Percentiles rank a stretch among this genome's conserved stretches.
phyloP scores from a whole-genome alignment of 1,140 invertebrate species.

The Tribolium madens region DNA sequence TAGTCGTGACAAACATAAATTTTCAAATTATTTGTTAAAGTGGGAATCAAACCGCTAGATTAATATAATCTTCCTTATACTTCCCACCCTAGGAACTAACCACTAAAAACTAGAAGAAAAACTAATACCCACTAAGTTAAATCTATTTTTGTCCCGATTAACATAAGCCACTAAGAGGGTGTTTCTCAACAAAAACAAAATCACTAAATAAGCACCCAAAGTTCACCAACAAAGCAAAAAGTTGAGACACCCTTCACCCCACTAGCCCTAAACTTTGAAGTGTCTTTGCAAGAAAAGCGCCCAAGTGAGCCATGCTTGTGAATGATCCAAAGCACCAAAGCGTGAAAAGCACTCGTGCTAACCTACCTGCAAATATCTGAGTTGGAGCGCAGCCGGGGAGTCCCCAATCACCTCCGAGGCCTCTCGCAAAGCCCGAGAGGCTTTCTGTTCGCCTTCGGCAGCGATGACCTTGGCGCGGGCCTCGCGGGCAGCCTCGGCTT shows the following conservation, averaged over 20 bases:
- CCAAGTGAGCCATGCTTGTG: constrained; percentile 1
- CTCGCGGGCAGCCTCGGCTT: constrained; percentile 87
- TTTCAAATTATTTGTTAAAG: background rate
- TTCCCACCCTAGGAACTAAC: constrained; percentile 16
- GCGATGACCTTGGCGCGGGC: constrained; percentile 83
- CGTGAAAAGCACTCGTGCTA: constrained; percentile 18
- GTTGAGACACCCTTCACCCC: background rate
- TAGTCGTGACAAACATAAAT: constrained; percentile 11
- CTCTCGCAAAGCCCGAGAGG: constrained; percentile 89
- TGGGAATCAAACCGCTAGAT: background rate
- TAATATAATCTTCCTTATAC: constrained; percentile 37
- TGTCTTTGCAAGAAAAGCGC: background rate
- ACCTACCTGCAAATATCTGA: constrained; percentile 64
- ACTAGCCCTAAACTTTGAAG: background rate
- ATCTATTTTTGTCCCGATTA: background rate
- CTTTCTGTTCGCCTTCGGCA: constrained; percentile 89
- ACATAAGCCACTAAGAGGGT: background rate
- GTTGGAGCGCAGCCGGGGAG: constrained; percentile 90
- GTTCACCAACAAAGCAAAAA: background rate
- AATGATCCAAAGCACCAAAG: constrained; percentile 20
- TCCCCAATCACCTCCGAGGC: constrained; percentile 93
- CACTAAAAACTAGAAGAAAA: background rate
- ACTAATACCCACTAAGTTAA: no score
- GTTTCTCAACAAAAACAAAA: background rate
- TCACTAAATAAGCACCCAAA: no score